Evolutionary conservation across 2,113 vertebrate species (phyloP), one percentile per base, ranked within the genome.

Genomic region (Stegastes partitus): DNA sequence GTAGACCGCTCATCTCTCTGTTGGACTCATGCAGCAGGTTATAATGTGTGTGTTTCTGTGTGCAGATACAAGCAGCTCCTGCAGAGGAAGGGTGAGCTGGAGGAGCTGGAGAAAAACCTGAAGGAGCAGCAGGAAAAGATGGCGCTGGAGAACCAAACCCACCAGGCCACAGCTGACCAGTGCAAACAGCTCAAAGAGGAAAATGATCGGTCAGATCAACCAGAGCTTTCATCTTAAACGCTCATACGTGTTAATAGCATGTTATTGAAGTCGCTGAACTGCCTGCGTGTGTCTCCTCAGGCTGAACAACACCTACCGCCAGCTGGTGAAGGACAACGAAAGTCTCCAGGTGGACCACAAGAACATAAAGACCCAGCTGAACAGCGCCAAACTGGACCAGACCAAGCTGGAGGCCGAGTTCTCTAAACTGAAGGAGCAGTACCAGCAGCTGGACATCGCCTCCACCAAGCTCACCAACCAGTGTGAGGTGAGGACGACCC

Each of bases 391-490:
- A 84, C 93, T 99, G 80, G 97, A 99, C 28, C 98, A 99, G 93
- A 99, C 98, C 61, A 94, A 96, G 39, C 94, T 99, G 89, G 98
- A 99, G 94, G 97, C 97, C 0, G 98, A 99, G 55, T 99, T 98
- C 90, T 98, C 97, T 61, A 98, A 96, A 81, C 94, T 99, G 26
- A 97, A 94, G 75, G 97, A 99, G 58, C 97, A 98, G 51, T 99
- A 97, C 86, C 98, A 99, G 80, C 97, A 99, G 74, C 92, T 99
- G 87, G 98, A 99, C 91, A 99, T 99, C 87, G 97, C 96, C 39
- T 98, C 96, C 3, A 96, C 98, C 57, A 99, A 99, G 76, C 93
- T 99, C 55, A 99, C 97, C 92, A 99, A 99, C 89, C 97, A 99
- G 45, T 99, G 98, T 85, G 98, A 99, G 95, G 98, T 99, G 73